phyloP scores from a whole-genome alignment of 1,140 invertebrate genomes.

The Oreohelix idahoensis region DNA sequence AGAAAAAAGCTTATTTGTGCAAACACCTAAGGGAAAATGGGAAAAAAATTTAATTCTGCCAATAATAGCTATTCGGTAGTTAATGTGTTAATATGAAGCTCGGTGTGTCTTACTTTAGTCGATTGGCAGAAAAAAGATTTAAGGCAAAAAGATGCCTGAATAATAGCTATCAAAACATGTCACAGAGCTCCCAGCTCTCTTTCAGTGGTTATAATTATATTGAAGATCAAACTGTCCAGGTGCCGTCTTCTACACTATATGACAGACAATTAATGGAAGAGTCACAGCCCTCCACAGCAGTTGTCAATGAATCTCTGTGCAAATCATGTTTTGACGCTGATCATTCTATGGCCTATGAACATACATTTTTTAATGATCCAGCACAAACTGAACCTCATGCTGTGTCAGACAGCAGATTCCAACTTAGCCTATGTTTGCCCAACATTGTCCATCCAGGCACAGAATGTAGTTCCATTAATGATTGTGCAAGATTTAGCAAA shows the following conservation, averaged over 20 bases:
- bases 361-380: not conserved
- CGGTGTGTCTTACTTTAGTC: not conserved
- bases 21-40: no score
- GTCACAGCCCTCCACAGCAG: not conserved
- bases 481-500: not conserved
- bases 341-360: not conserved
- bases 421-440: not conserved
- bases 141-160: not conserved
- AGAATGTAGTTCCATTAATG: not conserved
- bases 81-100: no score
- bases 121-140: not conserved
- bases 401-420: not conserved
- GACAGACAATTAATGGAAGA: not conserved
- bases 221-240: not conserved
- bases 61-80: no score
- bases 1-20: no score
- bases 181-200: not conserved
- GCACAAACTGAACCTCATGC: not conserved
- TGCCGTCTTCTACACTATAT: not conserved
- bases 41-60: no score
- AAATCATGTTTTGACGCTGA: not conserved
- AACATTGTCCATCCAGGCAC: not conserved
- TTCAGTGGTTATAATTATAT: not conserved
- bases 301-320: not conserved
- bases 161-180: not conserved